Percentiles rank a stretch among this genome's conserved stretches.
Evolutionary conservation across 2,113 vertebrate genomes (phyloP).

Genomic region (Thunnus thynnus): DNA sequence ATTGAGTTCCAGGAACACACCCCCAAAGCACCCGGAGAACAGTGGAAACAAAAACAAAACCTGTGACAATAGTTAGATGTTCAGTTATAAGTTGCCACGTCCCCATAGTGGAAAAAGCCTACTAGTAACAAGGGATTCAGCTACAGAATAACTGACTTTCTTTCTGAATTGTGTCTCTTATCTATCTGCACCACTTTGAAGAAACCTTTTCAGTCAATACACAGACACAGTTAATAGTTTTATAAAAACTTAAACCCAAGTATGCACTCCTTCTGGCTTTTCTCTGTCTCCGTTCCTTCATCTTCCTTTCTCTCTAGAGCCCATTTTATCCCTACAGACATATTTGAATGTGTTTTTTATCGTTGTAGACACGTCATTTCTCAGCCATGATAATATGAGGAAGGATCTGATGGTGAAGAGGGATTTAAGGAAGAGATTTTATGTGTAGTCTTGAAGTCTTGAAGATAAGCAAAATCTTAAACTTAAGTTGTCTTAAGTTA

Average conservation of each 20-base stretch:
- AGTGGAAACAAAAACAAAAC: no score
- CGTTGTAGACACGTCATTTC: no score
- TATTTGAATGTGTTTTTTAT: conserved; percentile 2
- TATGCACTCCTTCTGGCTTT: neutral
- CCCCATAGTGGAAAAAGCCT: no score
- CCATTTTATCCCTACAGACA: neutral
- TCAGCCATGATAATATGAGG: neutral
- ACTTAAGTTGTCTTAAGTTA: no score
- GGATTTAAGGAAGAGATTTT: no score
- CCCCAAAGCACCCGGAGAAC: no score
- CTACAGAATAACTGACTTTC: neutral
- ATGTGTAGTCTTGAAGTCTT: no score
- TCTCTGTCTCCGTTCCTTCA: neutral
- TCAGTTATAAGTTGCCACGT: no score
- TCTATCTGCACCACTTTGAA: neutral
- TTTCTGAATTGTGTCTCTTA: neutral
- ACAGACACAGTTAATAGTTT: neutral
- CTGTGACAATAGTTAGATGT: no score
- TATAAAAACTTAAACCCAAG: neutral
- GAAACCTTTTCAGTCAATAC: neutral
- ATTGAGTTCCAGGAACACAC: no score
- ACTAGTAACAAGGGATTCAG: neutral
- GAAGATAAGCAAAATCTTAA: no score
- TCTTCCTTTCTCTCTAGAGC: neutral
- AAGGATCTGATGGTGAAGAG: neutral